phyloP scores from a whole-genome alignment of 1,140 invertebrate genomes.

The Eubasilissa regina region DNA sequence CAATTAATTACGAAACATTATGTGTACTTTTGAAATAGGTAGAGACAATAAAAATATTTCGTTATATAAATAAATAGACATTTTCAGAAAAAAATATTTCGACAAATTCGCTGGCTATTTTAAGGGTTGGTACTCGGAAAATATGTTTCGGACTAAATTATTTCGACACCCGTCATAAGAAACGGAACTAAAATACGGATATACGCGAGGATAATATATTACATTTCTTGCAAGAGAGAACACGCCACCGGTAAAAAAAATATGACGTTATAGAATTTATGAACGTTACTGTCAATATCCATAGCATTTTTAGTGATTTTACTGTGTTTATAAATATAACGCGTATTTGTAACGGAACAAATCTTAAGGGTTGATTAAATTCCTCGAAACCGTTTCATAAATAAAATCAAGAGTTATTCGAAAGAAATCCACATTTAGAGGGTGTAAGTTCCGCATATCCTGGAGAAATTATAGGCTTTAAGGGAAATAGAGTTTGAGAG shows the following conservation, averaged over 20 bases:
- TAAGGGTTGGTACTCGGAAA: background rate
- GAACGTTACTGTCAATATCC: constrained; percentile 28
- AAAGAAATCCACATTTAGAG: background rate
- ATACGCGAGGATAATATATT: constrained; percentile 9
- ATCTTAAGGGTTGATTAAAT: constrained; percentile 6
- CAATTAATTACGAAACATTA: too few species aligned
- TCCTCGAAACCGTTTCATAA: too few species aligned
- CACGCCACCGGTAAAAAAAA: constrained; percentile 24
- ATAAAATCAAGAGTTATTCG: background rate
- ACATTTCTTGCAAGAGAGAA: background rate
- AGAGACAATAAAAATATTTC: too few species aligned
- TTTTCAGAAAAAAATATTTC: background rate
- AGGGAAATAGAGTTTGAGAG: background rate
- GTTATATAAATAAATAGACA: background rate
- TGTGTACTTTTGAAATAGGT: too few species aligned
- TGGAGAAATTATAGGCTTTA: constrained; percentile 14
- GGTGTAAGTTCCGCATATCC: background rate
- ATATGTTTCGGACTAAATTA: constrained; percentile 6
- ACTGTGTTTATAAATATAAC: too few species aligned
- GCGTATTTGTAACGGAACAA: too few species aligned
- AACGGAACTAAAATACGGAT: constrained; percentile 6
- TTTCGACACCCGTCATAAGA: constrained; percentile 3
- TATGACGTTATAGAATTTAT: constrained; percentile 5
- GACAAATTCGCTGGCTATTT: too few species aligned
- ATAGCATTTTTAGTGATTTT: background rate